Evolutionary conservation across 2,888 invertebrate genomes (phyloP).

Genomic region (Plagodis pulveraria): DNA sequence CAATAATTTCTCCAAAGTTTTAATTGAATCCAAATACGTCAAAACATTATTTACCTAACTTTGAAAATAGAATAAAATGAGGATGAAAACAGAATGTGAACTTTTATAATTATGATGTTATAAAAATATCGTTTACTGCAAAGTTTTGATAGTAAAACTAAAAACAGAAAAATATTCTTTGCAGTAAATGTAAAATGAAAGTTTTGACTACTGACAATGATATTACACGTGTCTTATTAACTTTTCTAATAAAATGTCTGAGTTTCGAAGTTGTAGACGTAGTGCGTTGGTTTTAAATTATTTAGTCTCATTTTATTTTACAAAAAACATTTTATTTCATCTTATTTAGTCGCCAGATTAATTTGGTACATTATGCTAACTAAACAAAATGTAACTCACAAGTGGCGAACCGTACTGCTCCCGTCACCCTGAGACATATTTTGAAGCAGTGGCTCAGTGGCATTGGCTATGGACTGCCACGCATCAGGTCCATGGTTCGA

Average conservation of each 20-base stretch:
- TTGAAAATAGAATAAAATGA: constrained; percentile 1
- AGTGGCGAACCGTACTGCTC: too few relatives aligned
- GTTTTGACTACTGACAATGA: constrained; percentile 13
- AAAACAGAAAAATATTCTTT: constrained; percentile 1
- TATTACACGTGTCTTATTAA: constrained; percentile 28
- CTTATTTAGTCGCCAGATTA: too few relatives aligned
- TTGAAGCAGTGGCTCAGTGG: too few relatives aligned
- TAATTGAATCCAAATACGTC: constrained; percentile 15
- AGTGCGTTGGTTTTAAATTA: too few relatives aligned
- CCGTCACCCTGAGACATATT: too few relatives aligned
- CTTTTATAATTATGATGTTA: not conserved
- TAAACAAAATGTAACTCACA: too few relatives aligned
- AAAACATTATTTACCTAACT: constrained; percentile 8
- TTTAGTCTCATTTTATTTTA: too few relatives aligned
- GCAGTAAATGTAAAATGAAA: constrained; percentile 29
- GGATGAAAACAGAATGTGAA: not conserved
- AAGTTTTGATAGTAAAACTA: constrained; percentile 1
- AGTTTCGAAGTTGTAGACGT: constrained; percentile 25
- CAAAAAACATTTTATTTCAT: too few relatives aligned
- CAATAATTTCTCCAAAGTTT: constrained; percentile 6
- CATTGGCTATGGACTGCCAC: too few relatives aligned
- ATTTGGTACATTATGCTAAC: too few relatives aligned
- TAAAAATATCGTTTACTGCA: not conserved
- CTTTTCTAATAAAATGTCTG: constrained; percentile 33
- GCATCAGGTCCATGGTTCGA: too few relatives aligned